Evolutionary conservation across 2,113 vertebrate genomes (phyloP), one percentile per base, ranked within the genome.

Genomic region (Oenanthe oenanthe): DNA sequence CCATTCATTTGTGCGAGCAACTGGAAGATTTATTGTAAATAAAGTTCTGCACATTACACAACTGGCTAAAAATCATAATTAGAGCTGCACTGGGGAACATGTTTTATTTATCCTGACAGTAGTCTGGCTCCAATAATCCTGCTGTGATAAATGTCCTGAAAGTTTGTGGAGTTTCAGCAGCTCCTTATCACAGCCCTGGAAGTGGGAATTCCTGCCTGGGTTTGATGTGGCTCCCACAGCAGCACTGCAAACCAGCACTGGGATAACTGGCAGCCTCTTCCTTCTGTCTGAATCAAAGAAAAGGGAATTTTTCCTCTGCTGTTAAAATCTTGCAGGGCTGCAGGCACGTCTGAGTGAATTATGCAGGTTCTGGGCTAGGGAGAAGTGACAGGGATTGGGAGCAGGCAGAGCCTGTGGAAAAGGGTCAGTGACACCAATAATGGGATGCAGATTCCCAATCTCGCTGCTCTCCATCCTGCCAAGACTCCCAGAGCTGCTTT

Each of bases 11-110:
- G 36, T 29, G 85, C 65, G 17, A 94, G 88, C 78, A 62, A 85
- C 74, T 22, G 92, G 75, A 95, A 95, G 96, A 95, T 92, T 94
- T 90, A 97, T 96, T 88, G 93, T 97, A 96, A 97, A 96, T 96
- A 84, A 97, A 97, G 94, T 95, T 95, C 86, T 63, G 86, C 96
- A 78, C 91, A 87, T 97, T 96, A 95, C 89, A 92, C 90, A 96
- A 97, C 90, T 92, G 95, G 92, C 94, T 96, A 90, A 97, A 95
- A 96, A 94, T 92, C 94, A 95, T 94, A 92, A 95, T 94, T 91
- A 95, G 85, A 47, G 90, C 56, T 96, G 90, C 92, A 68, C 95
- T 95, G 92, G 92, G 94, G 91, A 96, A 83, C 95, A 96, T 93
- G 93, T 93, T 96, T 96, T 94, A 95, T 96, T 96, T 92, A 73